Conservation (phyloP, 2,113 vertebrate genomes). For the Crotalus horridus region DNA sequence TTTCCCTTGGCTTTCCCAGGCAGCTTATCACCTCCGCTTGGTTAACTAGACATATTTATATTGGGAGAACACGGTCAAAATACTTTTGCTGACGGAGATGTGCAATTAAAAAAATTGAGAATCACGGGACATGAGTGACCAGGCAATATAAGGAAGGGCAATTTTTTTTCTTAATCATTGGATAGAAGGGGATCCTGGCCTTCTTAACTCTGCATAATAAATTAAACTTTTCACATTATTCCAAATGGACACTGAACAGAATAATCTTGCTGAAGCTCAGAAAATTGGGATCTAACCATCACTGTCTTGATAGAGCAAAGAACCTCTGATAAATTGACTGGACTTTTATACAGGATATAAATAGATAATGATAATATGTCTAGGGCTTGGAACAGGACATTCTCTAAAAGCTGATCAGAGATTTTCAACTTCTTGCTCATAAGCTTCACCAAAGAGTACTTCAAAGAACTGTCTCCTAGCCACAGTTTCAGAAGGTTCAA, state of each 20-base stretch:
- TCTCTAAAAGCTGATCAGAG: neutral
- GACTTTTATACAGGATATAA: neutral
- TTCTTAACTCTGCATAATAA: neutral
- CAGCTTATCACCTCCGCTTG: too few species aligned
- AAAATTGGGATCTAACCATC: neutral
- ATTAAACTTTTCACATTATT: neutral
- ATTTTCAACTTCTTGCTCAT: neutral
- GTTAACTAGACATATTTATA: too few species aligned
- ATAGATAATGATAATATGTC: neutral
- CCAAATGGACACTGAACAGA: neutral
- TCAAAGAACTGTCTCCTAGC: neutral
- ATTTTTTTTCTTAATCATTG: neutral
- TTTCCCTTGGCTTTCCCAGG: too few species aligned
- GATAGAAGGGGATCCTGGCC: neutral
- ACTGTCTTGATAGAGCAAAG: neutral
- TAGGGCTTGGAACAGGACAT: neutral
- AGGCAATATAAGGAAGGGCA: neutral
- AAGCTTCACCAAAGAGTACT: neutral
- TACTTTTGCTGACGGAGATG: neutral
- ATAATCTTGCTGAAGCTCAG: neutral
- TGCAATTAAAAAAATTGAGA: neutral
- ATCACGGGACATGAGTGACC: neutral
- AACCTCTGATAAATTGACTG: neutral
- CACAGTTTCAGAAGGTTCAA: accelerated
- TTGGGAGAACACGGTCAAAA: neutral